These are phyloP conservation scores for Tapirus indicus DNA, from an alignment of 2,797 vertebrate species.

Conservation along the genomic window DNA sequence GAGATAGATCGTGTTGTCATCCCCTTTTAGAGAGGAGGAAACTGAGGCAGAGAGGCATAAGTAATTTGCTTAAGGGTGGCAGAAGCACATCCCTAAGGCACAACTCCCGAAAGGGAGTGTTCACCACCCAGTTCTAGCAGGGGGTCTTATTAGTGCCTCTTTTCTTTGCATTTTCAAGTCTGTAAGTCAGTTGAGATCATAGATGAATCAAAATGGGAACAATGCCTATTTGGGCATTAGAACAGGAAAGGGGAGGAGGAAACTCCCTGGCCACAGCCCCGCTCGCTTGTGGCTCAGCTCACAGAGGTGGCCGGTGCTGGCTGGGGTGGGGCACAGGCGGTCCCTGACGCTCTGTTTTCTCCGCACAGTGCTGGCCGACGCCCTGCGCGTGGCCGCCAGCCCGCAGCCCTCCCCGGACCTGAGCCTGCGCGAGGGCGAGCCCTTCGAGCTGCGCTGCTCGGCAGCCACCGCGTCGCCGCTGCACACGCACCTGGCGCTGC, in stretches of 20 bases:
- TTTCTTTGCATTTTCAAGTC: not conserved
- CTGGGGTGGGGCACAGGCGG: not conserved
- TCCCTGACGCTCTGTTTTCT: conserved; percentile 29
- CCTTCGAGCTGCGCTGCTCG: conserved; percentile 92
- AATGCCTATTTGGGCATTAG: not conserved
- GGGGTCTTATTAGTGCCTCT: not conserved
- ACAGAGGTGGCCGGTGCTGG: not conserved
- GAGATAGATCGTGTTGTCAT: not conserved
- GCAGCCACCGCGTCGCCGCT: conserved; percentile 87
- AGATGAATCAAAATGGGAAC: not conserved
- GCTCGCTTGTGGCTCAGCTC: not conserved
- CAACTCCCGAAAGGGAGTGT: not conserved
- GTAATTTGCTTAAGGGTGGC: not conserved
- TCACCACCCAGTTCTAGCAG: not conserved
- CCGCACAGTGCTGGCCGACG: conserved; percentile 93
- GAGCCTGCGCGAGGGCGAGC: conserved; percentile 90
- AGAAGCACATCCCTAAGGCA: not conserved
- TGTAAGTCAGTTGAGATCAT: not conserved
- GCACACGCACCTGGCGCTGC: conserved; percentile 94
- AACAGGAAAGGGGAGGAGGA: not conserved
- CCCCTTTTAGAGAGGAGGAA: not conserved
- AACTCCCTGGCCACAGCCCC: not conserved
- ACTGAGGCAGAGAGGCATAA: not conserved
- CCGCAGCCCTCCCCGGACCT: conserved; percentile 51
- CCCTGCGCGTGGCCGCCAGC: conserved; percentile 89